phyloP scores from a whole-genome alignment of 2,113 vertebrate genomes.

The Falcunculus frontatus region DNA sequence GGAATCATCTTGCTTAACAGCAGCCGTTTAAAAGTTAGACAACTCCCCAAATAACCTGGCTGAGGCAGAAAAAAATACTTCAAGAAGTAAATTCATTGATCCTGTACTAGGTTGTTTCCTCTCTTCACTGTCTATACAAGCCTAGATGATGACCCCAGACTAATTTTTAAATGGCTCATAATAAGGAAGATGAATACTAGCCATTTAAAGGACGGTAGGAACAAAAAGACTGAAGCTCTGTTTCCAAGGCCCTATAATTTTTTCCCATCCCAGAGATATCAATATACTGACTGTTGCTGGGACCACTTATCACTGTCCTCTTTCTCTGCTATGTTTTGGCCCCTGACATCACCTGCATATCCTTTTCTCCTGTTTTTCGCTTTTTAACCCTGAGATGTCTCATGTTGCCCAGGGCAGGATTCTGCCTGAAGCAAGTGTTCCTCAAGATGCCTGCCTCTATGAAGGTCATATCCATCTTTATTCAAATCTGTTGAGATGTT shows the following conservation, averaged over 20 bases:
- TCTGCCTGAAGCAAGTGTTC: not conserved
- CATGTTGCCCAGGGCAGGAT: accelerated
- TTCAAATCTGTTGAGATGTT: not conserved
- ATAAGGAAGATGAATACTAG: not conserved
- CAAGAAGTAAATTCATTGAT: not conserved
- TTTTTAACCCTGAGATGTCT: not conserved
- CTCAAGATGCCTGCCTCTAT: not conserved
- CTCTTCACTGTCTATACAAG: not conserved
- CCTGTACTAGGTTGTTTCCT: not conserved
- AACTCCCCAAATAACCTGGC: not conserved
- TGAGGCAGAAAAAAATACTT: not conserved
- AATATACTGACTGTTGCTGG: not conserved
- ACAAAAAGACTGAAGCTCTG: not conserved
- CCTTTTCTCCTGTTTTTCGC: not conserved
- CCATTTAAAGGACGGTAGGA: not conserved
- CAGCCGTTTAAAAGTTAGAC: not conserved
- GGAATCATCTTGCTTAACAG: not conserved
- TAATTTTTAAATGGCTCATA: not conserved
- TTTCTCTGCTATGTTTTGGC: not conserved
- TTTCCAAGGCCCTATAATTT: not conserved
- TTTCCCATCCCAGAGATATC: not conserved
- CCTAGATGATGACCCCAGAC: not conserved
- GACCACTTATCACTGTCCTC: not conserved
- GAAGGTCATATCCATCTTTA: not conserved
- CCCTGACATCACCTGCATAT: too few relatives aligned